Evolutionary conservation across 2,113 vertebrate species (phyloP), one percentile per base, ranked within the genome.

Genomic region (Barnardius zonarius): DNA sequence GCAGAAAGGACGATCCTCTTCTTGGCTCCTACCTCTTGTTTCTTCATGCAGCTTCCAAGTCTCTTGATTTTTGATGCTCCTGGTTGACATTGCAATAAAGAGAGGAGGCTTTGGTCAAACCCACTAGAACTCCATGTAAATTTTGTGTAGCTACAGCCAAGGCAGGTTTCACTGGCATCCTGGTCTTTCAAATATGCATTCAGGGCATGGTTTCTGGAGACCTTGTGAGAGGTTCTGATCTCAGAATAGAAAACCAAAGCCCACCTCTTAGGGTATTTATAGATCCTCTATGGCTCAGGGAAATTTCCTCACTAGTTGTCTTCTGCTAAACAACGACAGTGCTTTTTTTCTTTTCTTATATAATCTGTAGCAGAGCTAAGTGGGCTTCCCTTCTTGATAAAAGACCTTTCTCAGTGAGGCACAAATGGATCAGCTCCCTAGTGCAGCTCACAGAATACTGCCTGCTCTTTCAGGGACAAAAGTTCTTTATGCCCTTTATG

Each of bases 61-160:
- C 4, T 76, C 31, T 13, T 72, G 37, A 43, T 82, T 89, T 82
- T 79, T 0, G 0, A 1, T 82, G 43, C 4, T 87, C 23, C n/a
- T 90, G 37, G 5, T 9, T 3, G 3, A 28, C 41, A 37, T 0
- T 70, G 19, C 19, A 73, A 69, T 30, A 82, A 1, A 0, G 7
- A 84, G 46, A 92, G 49, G 15, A 25, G n/a, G 23, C 14, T 78
- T 84, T 84, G 24, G 27, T 90, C 62, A 89, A 84, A 91, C 19
- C 25, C 39, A 14, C 11, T 57, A 33, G 62, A 79, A 59, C 7
- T 59, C 35, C 6, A 6, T 8, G 18, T 41, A 74, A 51, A 49
- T 86, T 83, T 51, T 86, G 20, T 48, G 19, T 33, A n/a, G 4
- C 33, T 64, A 18, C 35, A 44, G 64, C 7, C 11, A 61, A 83